Evolutionary conservation across 1,140 invertebrate species (phyloP).

Genomic region (Luehdorfia chinensis): DNA sequence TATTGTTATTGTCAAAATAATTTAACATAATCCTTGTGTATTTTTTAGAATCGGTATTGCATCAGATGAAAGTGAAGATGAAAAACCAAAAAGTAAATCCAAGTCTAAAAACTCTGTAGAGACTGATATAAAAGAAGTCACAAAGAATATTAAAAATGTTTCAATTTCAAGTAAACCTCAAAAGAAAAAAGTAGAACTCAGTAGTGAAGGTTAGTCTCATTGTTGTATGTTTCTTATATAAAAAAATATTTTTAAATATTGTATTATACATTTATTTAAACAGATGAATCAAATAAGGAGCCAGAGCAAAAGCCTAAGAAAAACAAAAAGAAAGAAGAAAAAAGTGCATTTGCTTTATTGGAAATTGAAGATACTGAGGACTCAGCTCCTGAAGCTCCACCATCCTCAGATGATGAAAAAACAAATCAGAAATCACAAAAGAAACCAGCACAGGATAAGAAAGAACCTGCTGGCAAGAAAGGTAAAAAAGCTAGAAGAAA

Average conservation of each 20-base stretch:
- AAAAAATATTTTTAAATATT: slow-evolving; percentile 3
- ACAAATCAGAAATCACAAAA: slow-evolving; percentile 61
- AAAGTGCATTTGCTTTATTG: slow-evolving; percentile 80
- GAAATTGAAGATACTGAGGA: slow-evolving; percentile 78
- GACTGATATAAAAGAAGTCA: slow-evolving; percentile 70
- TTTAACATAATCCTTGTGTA: too few relatives aligned
- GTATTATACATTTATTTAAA: not conserved
- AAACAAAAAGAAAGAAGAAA: slow-evolving; percentile 73
- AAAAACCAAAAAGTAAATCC: slow-evolving; percentile 68
- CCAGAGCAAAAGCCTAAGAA: slow-evolving; percentile 63
- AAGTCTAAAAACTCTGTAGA: slow-evolving; percentile 76
- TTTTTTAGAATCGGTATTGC: slow-evolving; percentile 70
- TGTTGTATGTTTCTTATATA: not conserved
- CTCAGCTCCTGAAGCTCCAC: slow-evolving; percentile 60
- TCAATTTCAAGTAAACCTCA: slow-evolving; percentile 72
- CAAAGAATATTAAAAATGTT: slow-evolving; percentile 74
- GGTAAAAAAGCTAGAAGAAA: slow-evolving; percentile 85
- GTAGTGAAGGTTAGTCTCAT: slow-evolving; percentile 55
- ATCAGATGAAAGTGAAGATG: slow-evolving; percentile 71
- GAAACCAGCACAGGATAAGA: slow-evolving; percentile 75
- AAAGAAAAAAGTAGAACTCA: slow-evolving; percentile 63
- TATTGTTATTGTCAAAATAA: too few relatives aligned
- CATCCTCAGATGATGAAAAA: slow-evolving; percentile 74
- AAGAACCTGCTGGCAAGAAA: slow-evolving; percentile 80
- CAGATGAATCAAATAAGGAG: slow-evolving; percentile 71